Evolutionary conservation across 2,888 invertebrate species (phyloP).

Genomic region (Hypomecis atomaria): DNA sequence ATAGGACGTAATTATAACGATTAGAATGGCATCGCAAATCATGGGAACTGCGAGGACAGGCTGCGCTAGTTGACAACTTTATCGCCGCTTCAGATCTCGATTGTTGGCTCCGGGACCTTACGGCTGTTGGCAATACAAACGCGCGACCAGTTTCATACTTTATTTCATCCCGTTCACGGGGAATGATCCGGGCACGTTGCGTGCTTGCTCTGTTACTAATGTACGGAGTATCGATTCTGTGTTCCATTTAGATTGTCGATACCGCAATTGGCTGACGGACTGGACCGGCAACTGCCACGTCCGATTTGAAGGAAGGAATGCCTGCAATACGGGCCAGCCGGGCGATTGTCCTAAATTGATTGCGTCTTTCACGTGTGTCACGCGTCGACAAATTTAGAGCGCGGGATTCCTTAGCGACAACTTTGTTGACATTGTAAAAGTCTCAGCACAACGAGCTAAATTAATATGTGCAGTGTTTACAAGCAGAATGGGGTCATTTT

Average conservation of each 20-base stretch:
- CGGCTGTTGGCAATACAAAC: constrained; percentile 49
- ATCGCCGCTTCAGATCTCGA: constrained; percentile 77
- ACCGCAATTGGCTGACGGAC: constrained; percentile 72
- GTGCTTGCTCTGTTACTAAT: constrained; percentile 66
- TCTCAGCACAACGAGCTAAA: constrained; percentile 2
- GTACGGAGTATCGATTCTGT: constrained; percentile 71
- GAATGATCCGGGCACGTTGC: constrained; percentile 69
- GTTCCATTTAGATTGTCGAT: constrained; percentile 79
- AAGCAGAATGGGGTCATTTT: neutral
- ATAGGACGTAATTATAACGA: constrained; percentile 81
- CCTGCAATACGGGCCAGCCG: constrained; percentile 54
- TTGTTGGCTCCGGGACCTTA: constrained; percentile 71
- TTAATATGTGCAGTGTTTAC: neutral
- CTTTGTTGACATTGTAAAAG: constrained; percentile 13
- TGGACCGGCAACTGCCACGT: constrained; percentile 64
- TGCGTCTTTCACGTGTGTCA: constrained; percentile 50
- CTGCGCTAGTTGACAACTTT: constrained; percentile 77
- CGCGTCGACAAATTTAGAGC: constrained; percentile 39
- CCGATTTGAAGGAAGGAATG: constrained; percentile 68
- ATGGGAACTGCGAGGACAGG: constrained; percentile 79
- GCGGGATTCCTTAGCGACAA: constrained; percentile 17
- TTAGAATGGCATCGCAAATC: constrained; percentile 82
- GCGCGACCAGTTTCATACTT: constrained; percentile 71
- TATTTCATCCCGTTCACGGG: constrained; percentile 70
- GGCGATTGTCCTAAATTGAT: constrained; percentile 64